Base-by-base conservation (phyloP, 1,140 invertebrate genomes). In the Drosophila mauritiana region DNA sequence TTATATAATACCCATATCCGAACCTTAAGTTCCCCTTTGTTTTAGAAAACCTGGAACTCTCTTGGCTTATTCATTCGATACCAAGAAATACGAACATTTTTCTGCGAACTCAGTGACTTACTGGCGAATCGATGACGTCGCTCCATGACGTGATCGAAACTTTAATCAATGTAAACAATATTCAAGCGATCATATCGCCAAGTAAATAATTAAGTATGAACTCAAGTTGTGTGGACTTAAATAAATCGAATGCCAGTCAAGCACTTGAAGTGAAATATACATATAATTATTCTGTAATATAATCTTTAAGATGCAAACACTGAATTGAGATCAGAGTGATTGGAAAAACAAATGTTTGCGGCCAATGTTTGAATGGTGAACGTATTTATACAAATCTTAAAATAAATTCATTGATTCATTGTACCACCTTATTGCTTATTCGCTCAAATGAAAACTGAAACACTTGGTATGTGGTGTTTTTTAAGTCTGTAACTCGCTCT, bases 151-250 rank as follows among this genome's bases (percentile, higher is more conserved):
- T 70, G 68, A 70, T 70, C 65, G 15, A 15, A 57, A 49, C 65
- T 72, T 72, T 36, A 72, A 70, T 72, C 52, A 49, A 70, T 70
- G 68, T 36, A 70, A 70, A 70, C 42, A 70, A 57, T 70, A 70
- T 70, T 70, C 68, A 70, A 39, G n/a, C 27, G 68, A 70, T 57
- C 43, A 37, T 70, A 70, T 70, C 68, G 64, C 36, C 1, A 5
- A 3, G 64, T 53, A 68, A 65, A 57, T 57, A 70, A 70, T 42
- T 55, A 56, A 70, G 67, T 57, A 65, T 27, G 36, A 22, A 49
- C 36, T 27, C 51, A 49, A 69, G 68, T 57, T 55, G 42, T 46
- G 45, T 27, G 36, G 68, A 70, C 68, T 70, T 70, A 42, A 70
- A 70, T 70, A 70, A 70, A 70, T 70, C 20, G 39, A 40, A 22